These are phyloP conservation scores for Hoplias malabaricus DNA, from an alignment of 2,113 vertebrate species.

Conservation along the genomic window DNA sequence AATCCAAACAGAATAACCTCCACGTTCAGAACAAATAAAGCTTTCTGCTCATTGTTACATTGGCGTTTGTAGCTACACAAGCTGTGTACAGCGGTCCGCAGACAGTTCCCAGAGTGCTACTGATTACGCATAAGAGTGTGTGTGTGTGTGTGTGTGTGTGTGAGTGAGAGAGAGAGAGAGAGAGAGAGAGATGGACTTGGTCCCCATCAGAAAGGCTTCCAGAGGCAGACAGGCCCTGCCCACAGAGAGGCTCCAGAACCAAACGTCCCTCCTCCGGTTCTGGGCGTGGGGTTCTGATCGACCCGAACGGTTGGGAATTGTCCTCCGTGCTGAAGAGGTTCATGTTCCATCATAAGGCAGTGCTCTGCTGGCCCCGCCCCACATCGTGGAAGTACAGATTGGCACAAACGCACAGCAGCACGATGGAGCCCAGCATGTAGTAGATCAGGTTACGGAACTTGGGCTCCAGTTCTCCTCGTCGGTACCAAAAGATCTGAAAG, in stretches of 20 bases:
- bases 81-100: constrained; percentile 34
- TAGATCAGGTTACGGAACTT: constrained; percentile 98
- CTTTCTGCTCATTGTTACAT: constrained; percentile 50
- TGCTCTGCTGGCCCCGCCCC: constrained; percentile 71
- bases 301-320: not conserved
- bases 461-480: constrained; percentile 96
- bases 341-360: constrained; percentile 47
- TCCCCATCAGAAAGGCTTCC: constrained; percentile 24
- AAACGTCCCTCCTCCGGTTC: constrained; percentile 9
- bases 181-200: constrained; percentile 31
- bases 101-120: constrained; percentile 44
- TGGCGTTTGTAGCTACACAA: constrained; percentile 38
- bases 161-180: no score
- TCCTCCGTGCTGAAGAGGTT: not conserved
- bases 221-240: constrained; percentile 38
- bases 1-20: constrained; percentile 29
- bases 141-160: no score
- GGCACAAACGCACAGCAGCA: constrained; percentile 97
- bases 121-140: constrained; percentile 22
- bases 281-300: constrained; percentile 6
- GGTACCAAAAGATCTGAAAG: constrained; percentile 92
- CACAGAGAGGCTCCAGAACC: not conserved
- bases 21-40: constrained; percentile 62
- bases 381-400: constrained; percentile 98
- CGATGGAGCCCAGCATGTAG: constrained; percentile 89